Conservation (phyloP, 2,888 invertebrate species). For the Griposia aprilina region DNA sequence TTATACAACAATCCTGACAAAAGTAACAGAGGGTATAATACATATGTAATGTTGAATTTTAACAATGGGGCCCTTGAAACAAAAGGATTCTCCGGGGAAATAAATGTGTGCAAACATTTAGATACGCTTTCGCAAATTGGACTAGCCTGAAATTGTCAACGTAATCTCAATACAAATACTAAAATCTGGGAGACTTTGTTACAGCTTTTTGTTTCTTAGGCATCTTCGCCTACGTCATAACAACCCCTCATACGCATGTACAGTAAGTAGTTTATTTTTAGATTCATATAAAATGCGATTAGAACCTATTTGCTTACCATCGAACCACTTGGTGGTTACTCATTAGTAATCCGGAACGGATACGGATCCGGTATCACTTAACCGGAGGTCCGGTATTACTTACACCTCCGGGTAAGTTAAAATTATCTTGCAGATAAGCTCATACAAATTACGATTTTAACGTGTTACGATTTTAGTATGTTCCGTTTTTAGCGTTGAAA, state of each 20-base stretch:
- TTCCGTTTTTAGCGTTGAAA: not conserved
- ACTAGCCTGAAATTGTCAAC: slow-evolving; percentile 23
- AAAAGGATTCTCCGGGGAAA: slow-evolving; percentile 44
- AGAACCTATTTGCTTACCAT: not conserved
- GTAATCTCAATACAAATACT: slow-evolving; percentile 42
- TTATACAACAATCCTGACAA: not conserved
- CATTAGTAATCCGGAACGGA: no score
- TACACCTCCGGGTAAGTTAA: not conserved
- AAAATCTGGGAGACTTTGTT: slow-evolving; percentile 13
- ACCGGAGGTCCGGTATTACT: no score
- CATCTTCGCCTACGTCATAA: not conserved
- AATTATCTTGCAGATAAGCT: not conserved
- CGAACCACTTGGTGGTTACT: not conserved
- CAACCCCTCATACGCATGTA: not conserved
- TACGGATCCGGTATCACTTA: no score
- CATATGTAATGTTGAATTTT: slow-evolving; percentile 24
- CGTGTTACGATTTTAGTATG: no score
- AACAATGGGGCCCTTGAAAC: slow-evolving; percentile 49
- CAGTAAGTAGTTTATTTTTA: not conserved
- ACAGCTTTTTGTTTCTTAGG: slow-evolving; percentile 9
- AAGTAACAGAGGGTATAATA: slow-evolving; percentile 22
- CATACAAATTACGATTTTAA: no score
- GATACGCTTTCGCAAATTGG: slow-evolving; percentile 28
- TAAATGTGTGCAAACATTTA: slow-evolving; percentile 40
- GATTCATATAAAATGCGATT: not conserved